Evolutionary conservation across 2,113 vertebrate genomes (phyloP).

Genomic region (Sula dactylatra): DNA sequence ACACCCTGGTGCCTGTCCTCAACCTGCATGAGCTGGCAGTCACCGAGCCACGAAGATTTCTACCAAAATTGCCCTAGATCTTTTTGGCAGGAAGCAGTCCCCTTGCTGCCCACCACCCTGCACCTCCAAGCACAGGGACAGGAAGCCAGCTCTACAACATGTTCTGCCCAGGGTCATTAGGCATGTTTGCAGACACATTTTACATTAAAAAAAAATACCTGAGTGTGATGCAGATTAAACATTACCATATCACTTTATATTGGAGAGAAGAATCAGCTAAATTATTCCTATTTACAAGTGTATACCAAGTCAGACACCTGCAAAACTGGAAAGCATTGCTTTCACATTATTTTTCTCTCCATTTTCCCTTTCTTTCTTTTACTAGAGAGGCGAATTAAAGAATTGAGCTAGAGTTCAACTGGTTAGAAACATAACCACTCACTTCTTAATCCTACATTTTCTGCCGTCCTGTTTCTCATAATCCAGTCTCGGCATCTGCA

Average conservation of each 20-base stretch:
- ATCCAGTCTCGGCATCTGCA: background rate
- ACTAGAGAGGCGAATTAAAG: background rate
- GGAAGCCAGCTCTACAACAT: background rate
- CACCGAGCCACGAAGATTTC: accelerated
- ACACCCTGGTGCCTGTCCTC: background rate
- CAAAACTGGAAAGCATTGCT: background rate
- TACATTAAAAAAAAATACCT: background rate
- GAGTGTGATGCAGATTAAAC: background rate
- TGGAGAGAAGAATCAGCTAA: background rate
- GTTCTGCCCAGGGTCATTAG: background rate
- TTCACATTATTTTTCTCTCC: background rate
- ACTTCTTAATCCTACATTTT: background rate
- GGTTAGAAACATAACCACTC: background rate
- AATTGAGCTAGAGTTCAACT: background rate
- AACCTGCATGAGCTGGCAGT: background rate
- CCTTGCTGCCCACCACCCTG: background rate
- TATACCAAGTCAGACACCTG: background rate
- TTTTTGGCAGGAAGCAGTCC: background rate
- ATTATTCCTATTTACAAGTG: background rate
- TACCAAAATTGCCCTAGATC: background rate
- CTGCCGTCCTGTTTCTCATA: background rate
- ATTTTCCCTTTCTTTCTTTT: background rate
- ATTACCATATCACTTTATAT: background rate
- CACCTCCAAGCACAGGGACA: background rate
- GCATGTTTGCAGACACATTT: background rate